Conservation (phyloP, 2,888 invertebrate species). For the Leucophenga maculata region DNA sequence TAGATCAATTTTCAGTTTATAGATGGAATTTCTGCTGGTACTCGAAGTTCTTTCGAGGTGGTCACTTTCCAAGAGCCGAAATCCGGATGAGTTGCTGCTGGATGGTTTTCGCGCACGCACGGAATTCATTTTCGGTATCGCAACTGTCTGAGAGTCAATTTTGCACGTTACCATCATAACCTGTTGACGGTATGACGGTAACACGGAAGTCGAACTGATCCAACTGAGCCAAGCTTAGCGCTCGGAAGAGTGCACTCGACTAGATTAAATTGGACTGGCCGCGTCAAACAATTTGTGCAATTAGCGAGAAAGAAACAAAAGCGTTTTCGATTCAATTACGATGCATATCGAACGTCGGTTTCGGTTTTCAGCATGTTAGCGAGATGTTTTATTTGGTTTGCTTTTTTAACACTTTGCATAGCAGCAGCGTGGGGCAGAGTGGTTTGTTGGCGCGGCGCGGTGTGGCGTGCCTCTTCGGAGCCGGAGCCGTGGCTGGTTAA, state of each 20-base stretch:
- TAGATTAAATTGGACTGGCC: constrained; percentile 38
- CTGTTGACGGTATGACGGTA: constrained; percentile 12
- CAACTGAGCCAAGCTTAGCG: too few species aligned
- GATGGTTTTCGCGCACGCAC: constrained; percentile 60
- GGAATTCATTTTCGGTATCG: constrained; percentile 68
- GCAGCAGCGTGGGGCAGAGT: constrained; percentile 22
- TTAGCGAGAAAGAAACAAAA: constrained; percentile 56
- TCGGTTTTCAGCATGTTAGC: constrained; percentile 47
- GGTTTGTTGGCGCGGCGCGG: constrained; percentile 28
- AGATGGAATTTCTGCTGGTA: constrained; percentile 77
- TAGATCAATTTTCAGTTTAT: constrained; percentile 89
- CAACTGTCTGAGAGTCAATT: constrained; percentile 68
- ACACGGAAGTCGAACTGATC: constrained; percentile 2
- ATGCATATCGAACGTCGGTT: constrained; percentile 58
- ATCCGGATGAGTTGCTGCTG: constrained; percentile 70
- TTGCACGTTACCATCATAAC: constrained; percentile 72
- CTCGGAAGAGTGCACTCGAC: too few species aligned
- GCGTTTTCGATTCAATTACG: constrained; percentile 45
- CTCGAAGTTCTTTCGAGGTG: constrained; percentile 71
- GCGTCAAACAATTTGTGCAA: constrained; percentile 46
- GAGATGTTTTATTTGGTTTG: constrained; percentile 45
- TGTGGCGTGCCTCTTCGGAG: background rate
- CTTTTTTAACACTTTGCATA: constrained; percentile 58
- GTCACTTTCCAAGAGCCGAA: constrained; percentile 71
- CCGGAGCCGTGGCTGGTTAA: constrained; percentile 1